Evolutionary conservation across 2,113 vertebrate genomes (phyloP).

Genomic region (Lipotes vexillifer): DNA sequence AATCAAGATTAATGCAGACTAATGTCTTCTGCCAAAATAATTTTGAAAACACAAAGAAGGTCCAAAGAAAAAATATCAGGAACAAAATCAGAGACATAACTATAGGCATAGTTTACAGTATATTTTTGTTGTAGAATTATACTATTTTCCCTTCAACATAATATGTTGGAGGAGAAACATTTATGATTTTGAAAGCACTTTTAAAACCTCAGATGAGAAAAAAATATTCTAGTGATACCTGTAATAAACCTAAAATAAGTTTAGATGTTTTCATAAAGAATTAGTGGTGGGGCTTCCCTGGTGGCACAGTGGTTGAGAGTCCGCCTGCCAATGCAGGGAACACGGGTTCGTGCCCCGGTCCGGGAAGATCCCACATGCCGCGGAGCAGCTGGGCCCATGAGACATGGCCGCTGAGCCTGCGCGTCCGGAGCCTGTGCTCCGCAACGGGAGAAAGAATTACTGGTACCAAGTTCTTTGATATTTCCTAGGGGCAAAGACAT

Average conservation of each 20-base stretch:
- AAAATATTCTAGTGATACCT: constrained; percentile 31
- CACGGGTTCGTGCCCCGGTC: no score
- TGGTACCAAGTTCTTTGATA: background rate
- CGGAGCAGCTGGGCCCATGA: no score
- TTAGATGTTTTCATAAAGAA: constrained; percentile 49
- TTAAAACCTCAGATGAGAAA: constrained; percentile 45
- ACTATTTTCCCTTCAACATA: background rate
- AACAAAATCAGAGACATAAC: background rate
- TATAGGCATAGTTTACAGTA: background rate
- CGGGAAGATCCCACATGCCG: no score
- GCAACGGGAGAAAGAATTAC: background rate
- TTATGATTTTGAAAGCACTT: constrained; percentile 20
- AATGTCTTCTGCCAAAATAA: background rate
- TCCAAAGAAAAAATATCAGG: background rate
- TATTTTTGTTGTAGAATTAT: background rate
- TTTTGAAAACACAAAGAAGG: background rate
- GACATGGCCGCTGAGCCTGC: no score
- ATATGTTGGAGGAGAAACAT: background rate
- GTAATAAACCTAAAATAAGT: constrained; percentile 50
- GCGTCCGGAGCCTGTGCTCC: no score
- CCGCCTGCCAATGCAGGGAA: no score
- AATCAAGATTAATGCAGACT: background rate
- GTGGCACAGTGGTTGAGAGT: no score
- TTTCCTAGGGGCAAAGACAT: constrained; percentile 21
- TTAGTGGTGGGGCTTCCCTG: background rate